Base-by-base conservation (phyloP, 2,797 vertebrate genomes). In the Bryconaethiops microstoma region DNA sequence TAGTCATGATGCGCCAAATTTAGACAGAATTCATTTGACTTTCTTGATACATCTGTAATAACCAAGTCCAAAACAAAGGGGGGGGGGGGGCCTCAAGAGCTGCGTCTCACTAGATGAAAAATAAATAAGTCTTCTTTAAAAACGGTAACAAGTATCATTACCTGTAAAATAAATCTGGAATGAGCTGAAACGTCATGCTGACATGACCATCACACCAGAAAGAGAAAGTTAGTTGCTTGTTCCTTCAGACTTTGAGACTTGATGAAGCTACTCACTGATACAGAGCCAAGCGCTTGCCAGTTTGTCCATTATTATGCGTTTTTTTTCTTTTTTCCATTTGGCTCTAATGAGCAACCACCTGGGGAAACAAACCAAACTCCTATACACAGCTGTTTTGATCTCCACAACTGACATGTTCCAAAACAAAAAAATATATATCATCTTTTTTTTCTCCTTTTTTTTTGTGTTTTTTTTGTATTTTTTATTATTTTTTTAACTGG, bases 121-220 rank as follows among this genome's bases (percentile, higher is more conserved):
- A 87, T 85, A 87, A 87, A 85, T 87, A 87, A 73, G 78, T 82
- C 74, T 84, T 77, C 60, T 74, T 87, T 87, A 73, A 84, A 83
- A 83, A 79, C 23, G 73, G 83, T 74, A 81, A 84, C 57, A 69
- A 76, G 40, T 50, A 64, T 81, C 35, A 48, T 75, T 77, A 78
- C 74, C 83, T 74, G 80, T 78, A 71, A 79, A 83, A 85, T 45
- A 85, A 82, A 75, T 10, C 71, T 73, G 86, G 86, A 87, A 85
- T 87, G 86, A 85, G 86, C 70, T 75, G 78, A 75, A 76, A 68
- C 21, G 85, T 83, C 81, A 81, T 77, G 81, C 81, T 63, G 39
- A 60, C 76, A 83, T 83, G 85, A 84, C 78, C 70, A 77, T 68
- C 81, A 76, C 68, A 81, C 76, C 72, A 74, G 78, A 82, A 73